Percentiles rank a stretch among this genome's conserved stretches.
phyloP scores from a whole-genome alignment of 2,888 invertebrate genomes.

The Atherix ibis region DNA sequence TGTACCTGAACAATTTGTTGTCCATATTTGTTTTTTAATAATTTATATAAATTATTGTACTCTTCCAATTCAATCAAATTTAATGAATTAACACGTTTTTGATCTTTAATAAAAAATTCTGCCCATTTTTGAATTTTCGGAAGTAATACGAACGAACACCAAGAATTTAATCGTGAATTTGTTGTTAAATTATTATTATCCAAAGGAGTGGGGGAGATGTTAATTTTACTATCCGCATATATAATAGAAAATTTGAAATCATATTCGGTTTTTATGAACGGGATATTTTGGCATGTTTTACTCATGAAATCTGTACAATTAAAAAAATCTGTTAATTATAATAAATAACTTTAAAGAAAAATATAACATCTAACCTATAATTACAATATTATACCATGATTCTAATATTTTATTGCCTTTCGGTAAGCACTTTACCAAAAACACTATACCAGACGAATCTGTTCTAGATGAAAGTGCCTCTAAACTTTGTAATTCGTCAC shows the following conservation, averaged over 20 bases:
- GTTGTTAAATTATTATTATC: neutral
- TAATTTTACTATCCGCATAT: neutral
- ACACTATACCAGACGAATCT: too few species aligned
- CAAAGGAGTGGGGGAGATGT: too few species aligned
- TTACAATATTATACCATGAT: too few species aligned
- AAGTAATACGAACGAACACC: slow-evolving; percentile 43
- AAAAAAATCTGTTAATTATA: slow-evolving; percentile 13
- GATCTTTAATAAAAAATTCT: slow-evolving; percentile 17
- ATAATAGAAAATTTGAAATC: neutral
- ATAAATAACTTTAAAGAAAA: too few species aligned
- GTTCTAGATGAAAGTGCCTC: too few species aligned
- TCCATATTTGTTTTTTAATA: slow-evolving; percentile 65
- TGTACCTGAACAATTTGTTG: slow-evolving; percentile 50
- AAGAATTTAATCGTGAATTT: too few species aligned
- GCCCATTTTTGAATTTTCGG: slow-evolving; percentile 31
- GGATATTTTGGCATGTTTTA: neutral
- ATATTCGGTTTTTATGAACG: neutral
- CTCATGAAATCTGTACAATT: neutral
- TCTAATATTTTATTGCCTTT: too few species aligned
- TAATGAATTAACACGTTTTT: slow-evolving; percentile 44
- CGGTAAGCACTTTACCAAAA: too few species aligned
- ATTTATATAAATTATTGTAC: slow-evolving; percentile 55
- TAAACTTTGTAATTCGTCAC: slow-evolving; percentile 14
- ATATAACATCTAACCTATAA: too few species aligned
- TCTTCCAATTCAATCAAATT: slow-evolving; percentile 46